Conservation (phyloP, 2,888 invertebrate species). For the Parnassius orleans region DNA sequence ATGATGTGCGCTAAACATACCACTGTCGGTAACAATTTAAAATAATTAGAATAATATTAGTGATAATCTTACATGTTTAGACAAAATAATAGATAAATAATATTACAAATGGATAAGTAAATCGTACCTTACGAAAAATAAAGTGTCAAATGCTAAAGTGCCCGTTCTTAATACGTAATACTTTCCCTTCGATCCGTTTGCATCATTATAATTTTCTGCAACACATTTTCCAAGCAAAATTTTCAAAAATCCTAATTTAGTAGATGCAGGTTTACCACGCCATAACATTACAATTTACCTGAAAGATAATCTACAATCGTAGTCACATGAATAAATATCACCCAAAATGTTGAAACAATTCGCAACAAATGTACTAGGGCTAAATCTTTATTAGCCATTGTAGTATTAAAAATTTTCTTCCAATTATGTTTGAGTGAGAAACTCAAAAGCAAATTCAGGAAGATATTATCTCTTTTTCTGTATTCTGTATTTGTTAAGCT, state of each 20-base stretch:
- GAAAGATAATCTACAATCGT: slow-evolving; percentile 84
- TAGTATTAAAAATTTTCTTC: slow-evolving; percentile 67
- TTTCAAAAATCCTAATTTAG: neutral
- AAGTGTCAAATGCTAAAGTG: slow-evolving; percentile 81
- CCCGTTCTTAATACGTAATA: slow-evolving; percentile 78
- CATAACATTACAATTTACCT: slow-evolving; percentile 51
- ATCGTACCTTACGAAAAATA: slow-evolving; percentile 82
- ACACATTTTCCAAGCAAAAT: slow-evolving; percentile 29
- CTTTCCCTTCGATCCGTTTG: slow-evolving; percentile 61
- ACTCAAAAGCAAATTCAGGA: slow-evolving; percentile 58
- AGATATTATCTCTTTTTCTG: slow-evolving; percentile 47
- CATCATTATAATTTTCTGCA: slow-evolving; percentile 71
- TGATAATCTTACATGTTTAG: too few species aligned
- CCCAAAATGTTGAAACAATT: slow-evolving; percentile 83
- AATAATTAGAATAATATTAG: too few species aligned
- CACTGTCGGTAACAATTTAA: slow-evolving; percentile 56
- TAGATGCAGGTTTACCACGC: neutral
- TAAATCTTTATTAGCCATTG: slow-evolving; percentile 74
- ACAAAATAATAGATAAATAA: neutral
- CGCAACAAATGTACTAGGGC: slow-evolving; percentile 82
- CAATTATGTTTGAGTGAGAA: slow-evolving; percentile 68
- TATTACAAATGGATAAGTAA: neutral
- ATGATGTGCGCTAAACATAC: slow-evolving; percentile 81
- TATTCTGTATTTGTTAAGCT: slow-evolving; percentile 53
- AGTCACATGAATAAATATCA: slow-evolving; percentile 83